Evolutionary conservation across 1,140 invertebrate species (phyloP), one percentile per base, ranked within the genome.

Genomic region (Scaptomyza hsui): DNA sequence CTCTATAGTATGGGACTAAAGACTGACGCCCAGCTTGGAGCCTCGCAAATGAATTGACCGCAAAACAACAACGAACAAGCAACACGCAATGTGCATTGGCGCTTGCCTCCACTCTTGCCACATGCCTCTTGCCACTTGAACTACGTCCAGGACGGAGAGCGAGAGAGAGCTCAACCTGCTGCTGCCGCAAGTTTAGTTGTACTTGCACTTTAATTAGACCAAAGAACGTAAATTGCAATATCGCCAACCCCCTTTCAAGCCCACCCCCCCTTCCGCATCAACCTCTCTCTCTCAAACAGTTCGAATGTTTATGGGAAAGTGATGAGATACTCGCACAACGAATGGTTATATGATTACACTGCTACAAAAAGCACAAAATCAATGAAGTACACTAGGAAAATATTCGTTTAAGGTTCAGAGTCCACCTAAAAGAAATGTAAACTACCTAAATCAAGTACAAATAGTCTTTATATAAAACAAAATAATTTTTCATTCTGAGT

Each of bases 181-280:
- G 26, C 26, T 29, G 65, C 81, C 71, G 76, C 82, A 82, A 75
- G 78, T 78, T 88, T 67, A 71, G 77, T 75, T 88, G 78, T 88
- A 70, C 53, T 86, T 89, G 78, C 82, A 86, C 82, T 86, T 86
- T 86, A 86, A 86, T 86, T 86, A 86, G 81, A 86, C 81, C 81
- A 69, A 82, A 86, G 81, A 80, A 88, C 82, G 82, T 88, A 86
- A 88, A 86, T 88, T 88, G 82, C 83, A 88, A 82, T 88, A 86
- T 86, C 59, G 68, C 68, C 68, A 61, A 57, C 21, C 32, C 41
- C 47, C 21, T 41, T 19, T n/a, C n/a, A n/a, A n/a, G n/a, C n/a
- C 24, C 29, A n/a, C 21, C 13, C 16, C 9, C 3, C 55, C 57
- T 16, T 16, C 29, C 47, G 32, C 37, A 32, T 56, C 53, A 47